Evolutionary conservation across 2,888 invertebrate species (phyloP), one percentile per base, ranked within the genome.

Genomic region (Synergus japonicus): DNA sequence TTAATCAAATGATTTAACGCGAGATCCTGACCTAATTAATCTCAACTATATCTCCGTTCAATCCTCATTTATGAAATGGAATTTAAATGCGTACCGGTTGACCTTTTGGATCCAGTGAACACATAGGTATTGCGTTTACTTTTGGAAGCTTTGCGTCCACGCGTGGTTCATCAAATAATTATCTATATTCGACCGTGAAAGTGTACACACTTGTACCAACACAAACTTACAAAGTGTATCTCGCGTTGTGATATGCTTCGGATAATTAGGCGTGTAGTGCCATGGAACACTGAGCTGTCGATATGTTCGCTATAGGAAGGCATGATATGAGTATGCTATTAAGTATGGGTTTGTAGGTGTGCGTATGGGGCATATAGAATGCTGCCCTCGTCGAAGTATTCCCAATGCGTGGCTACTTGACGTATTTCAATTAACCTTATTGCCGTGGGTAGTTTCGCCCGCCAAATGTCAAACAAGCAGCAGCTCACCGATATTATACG

Each of bases 401-500:
- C 88, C 88, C 86, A 86, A 84, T 84, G 84, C 85, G 83, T 83
- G 82, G 87, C 87, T 86, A 89, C 88, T 89, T 88, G 89, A 89
- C 88, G 88, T 89, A 89, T 88, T 90, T 89, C 90, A 89, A 90
- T 90, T 89, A 89, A 90, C 89, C 89, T 89, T 88, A 90, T 90
- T 88, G 89, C 87, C 83, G 85, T 83, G 82, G 83, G 84, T 86
- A 85, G 88, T 88, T 88, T 86, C 85, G 86, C 84, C 86, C 83
- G 87, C 85, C 86, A 87, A 88, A 88, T 88, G 88, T 88, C 88
- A 89, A 87, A 85, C 84, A 82, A 85, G n/a, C n/a, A n/a, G n/a
- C n/a, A n/a, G 85, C 83, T 78, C 79, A 83, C 82, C 82, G 76
- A 80, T 84, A 85, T 85, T 86, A 37, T 37, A 84, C 83, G 82